These are phyloP conservation scores for Psittacula echo DNA, from an alignment of 2,797 vertebrate genomes.

Conservation along the genomic window DNA sequence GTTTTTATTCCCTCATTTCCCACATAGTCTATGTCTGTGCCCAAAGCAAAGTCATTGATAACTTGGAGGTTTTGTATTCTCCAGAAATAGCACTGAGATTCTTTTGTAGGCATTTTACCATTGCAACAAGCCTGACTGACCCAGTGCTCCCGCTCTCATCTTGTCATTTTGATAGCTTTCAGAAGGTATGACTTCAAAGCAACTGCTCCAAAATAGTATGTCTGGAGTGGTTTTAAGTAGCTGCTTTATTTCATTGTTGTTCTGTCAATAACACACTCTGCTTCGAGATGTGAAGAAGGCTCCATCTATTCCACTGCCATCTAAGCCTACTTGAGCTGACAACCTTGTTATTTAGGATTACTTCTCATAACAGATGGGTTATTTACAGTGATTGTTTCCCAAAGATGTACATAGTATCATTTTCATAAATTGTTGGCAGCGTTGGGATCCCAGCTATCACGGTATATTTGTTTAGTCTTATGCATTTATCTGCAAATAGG, in stretches of 20 bases:
- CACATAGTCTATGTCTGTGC: background rate
- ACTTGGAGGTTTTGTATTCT: background rate
- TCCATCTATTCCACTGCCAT: background rate
- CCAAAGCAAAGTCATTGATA: background rate
- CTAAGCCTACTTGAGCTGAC: background rate
- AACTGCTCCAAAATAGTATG: background rate
- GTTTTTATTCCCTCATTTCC: background rate
- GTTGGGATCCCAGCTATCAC: background rate
- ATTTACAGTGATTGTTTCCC: slow-evolving; percentile 15
- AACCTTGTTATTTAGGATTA: background rate
- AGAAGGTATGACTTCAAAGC: background rate
- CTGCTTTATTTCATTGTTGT: slow-evolving; percentile 7
- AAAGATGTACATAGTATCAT: background rate
- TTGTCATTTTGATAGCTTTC: background rate
- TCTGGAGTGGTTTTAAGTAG: background rate
- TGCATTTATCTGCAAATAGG: background rate
- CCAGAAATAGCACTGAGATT: background rate
- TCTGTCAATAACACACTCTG: background rate
- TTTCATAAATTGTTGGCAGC: background rate
- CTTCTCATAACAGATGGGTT: background rate
- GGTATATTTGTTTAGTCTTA: background rate
- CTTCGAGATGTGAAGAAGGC: background rate
- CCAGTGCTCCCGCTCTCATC: slow-evolving; percentile 1
- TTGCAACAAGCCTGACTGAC: background rate
- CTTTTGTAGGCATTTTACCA: background rate